Conservation (phyloP, 2,888 invertebrate species). For the Ochlodes sylvanus region DNA sequence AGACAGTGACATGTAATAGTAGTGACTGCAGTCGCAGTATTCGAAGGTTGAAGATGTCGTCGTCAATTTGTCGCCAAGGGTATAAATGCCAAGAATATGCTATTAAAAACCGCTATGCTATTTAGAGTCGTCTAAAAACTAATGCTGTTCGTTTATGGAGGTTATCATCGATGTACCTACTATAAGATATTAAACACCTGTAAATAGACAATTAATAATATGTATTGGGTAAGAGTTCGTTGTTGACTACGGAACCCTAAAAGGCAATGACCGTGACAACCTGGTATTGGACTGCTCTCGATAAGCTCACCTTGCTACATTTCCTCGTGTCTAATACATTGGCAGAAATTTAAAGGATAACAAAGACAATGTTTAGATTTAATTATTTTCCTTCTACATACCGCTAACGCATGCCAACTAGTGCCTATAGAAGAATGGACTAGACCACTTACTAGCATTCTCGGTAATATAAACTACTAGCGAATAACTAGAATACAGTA, state of each 20-base stretch:
- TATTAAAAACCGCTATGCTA: constrained; percentile 7
- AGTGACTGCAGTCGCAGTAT: constrained; percentile 12
- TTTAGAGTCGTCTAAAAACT: background rate
- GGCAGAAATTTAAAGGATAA: constrained; percentile 19
- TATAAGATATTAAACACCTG: too few species aligned
- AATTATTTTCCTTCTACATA: constrained; percentile 9
- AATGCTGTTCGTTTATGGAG: background rate
- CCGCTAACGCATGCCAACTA: constrained; percentile 4
- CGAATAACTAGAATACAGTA: too few species aligned
- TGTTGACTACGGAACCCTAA: background rate
- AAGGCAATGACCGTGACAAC: constrained; percentile 5
- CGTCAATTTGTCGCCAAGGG: constrained; percentile 29
- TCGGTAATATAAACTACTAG: too few species aligned
- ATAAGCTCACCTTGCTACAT: constrained; percentile 27
- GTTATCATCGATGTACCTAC: background rate
- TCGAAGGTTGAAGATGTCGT: constrained; percentile 33
- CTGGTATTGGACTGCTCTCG: background rate
- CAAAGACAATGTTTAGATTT: constrained; percentile 1
- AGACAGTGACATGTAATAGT: background rate
- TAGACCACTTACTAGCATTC: too few species aligned
- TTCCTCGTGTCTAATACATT: constrained; percentile 28
- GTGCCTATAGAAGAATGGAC: background rate
- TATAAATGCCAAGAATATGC: constrained; percentile 21
- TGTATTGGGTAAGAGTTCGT: background rate
- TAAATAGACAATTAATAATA: too few species aligned